Evolutionary conservation across 2,888 invertebrate genomes (phyloP), one percentile per base, ranked within the genome.

Genomic region (Cryptus armator): DNA sequence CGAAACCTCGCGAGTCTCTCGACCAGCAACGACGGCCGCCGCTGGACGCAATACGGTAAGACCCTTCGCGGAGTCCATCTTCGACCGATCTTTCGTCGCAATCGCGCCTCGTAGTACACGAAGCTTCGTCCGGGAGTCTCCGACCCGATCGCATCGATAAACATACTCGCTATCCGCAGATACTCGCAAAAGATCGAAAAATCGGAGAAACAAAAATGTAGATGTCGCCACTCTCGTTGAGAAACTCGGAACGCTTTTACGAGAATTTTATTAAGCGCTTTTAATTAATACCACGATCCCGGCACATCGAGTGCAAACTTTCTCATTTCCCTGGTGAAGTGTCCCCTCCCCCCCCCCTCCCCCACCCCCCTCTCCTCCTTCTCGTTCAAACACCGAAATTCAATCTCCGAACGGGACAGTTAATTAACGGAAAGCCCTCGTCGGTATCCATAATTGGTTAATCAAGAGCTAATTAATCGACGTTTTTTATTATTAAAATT

Each of bases 1-100:
- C 87, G 81, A 43, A 81, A 83, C 59, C 56, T 71, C 43, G 43
- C 71, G 5, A 72, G 72, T 59, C 72, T 59, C 72, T 72, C 59
- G 72, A 16, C 24, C 71, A 19, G 7, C 56, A 43, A 56, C 43
- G 59, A 72, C 16, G 59, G 24, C 19, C 24, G 43, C 16, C 16
- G 19, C 9, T 19, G 19, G n/a, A 5, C 53, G 53, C 53, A 9
- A 71, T 43, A 24, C 3, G 59, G 56, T 43, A 19, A 16, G 43
- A 56, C 10, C 29, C 14, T 14, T 9, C 29, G 14, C n/a, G 9
- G 19, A 24, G 43, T 2, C 56, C n/a, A 14, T 4, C 43, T 19
- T 24, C 37, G 14, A 12, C 12, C 53, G 59, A 44, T 59, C 59
- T 24, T 56, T 19, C 56, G 7, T 32, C 29, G 44, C 71, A 37